Evolutionary conservation across 37 sponge, comb jelly and placozoan genomes (phyloP), one percentile per base, ranked within the genome.

Genomic region (Hexactinellida sp.): DNA sequence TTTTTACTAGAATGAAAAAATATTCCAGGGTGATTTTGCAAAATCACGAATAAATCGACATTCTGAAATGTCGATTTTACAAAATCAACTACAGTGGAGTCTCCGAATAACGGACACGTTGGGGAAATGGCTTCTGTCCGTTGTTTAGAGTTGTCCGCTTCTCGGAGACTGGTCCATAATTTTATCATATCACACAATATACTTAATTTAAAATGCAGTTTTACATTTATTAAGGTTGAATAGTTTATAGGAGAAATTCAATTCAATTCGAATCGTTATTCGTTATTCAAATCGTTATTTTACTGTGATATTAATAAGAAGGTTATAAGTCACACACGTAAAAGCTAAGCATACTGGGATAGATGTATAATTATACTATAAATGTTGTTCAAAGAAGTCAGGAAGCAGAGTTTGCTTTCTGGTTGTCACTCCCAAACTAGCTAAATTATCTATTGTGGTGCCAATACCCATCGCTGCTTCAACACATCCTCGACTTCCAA

Each of bases 61-160:
- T n/a, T n/a, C n/a, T n/a, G n/a, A n/a, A n/a, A n/a, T n/a, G n/a
- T n/a, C n/a, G n/a, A n/a, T n/a, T n/a, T n/a, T n/a, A n/a, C n/a
- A n/a, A n/a, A n/a, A n/a, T n/a, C n/a, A n/a, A n/a, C n/a, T 63
- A 63, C 76, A 63, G 76, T 63, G 76, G 76, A 63, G 76, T 63
- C 25, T 63, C 76, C 30, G 76, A 63, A 63, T 28, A 63, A 63
- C 76, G 76, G 76, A 63, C 76, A 28, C 76, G 76, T 63, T 25
- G 76, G 76, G 25, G 32, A 63, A 7, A 63, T 63, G 76, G 76
- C 76, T 63, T 63, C 3, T 63, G 76, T 63, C 76, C 76, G 76
- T 63, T 63, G 76, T 63, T 21, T 5, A 63, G 76, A 63, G 13
- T 63, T 63, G 76, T 63, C 76, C 76, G 76, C 76, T 63, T 63